Evolutionary conservation across 2,888 invertebrate genomes (phyloP), one percentile per base, ranked within the genome.

Genomic region (Melinopterus prodromus): DNA sequence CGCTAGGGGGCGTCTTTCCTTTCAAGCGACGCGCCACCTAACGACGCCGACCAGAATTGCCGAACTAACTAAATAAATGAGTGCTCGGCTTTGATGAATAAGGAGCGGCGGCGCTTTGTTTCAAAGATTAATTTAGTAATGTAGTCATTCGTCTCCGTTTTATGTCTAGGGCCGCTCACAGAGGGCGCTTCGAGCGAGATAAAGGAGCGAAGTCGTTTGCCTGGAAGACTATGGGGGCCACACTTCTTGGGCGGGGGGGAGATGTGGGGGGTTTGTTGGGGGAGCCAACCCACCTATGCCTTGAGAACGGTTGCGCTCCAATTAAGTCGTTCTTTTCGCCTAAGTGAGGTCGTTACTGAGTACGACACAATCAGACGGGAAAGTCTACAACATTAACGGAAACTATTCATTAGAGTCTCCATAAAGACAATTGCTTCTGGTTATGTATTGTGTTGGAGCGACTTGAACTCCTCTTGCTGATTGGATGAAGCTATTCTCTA

Each of bases 81-180:
- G 87, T 9, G 53, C 87, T 86, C 72, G 86, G 87, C 87, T 87
- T 87, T 88, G 87, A 87, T 88, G 88, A 88, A 88, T 88, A 87
- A 86, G 87, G 87, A 87, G 83, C 80, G 84, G 1, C 5, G 53
- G 53, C 85, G 87, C 88, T 89, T 88, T 89, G 88, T 88, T 86
- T 87, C 88, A 87, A 88, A 89, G 88, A 89, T 89, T 89, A 89
- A 89, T 89, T 88, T 88, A 85, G 88, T 87, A 88, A 88, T 88
- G 88, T 87, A 88, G 86, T 87, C 87, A 88, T 88, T 88, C 87
- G 87, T 88, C 88, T 88, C 87, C 87, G 88, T 88, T 87, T 87
- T 86, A 82, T 53, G 53, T 53, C 53, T 1, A 70, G 53, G 78
- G 69, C 77, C 53, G 69, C 71, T 71, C 72, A 26, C 76, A 53